Evolutionary conservation across 2,888 invertebrate species (phyloP).

Genomic region (Amblyjoppa proteus): DNA sequence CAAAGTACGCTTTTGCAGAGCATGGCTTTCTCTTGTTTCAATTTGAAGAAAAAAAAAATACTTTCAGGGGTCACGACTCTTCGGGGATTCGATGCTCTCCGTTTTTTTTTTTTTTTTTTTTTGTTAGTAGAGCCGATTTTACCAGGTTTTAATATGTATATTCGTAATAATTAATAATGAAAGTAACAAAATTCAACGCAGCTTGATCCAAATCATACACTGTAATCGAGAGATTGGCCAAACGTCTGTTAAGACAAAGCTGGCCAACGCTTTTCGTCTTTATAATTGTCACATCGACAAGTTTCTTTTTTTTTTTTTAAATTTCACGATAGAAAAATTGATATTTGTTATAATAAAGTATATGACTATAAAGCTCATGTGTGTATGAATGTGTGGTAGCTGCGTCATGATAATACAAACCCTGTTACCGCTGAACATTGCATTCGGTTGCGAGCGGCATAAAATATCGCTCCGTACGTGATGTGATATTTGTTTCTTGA

Average conservation of each 20-base stretch:
- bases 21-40: neutral
- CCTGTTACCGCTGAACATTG: slow-evolving; percentile 83
- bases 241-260: slow-evolving; percentile 30
- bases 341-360: slow-evolving; percentile 18
- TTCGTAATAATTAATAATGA: neutral
- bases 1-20: slow-evolving; percentile 19
- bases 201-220: slow-evolving; percentile 48
- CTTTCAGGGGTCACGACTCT: slow-evolving; percentile 7
- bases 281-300: neutral
- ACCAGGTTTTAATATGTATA: slow-evolving; percentile 14
- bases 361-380: slow-evolving; percentile 62
- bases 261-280: neutral
- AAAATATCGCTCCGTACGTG: slow-evolving; percentile 63
- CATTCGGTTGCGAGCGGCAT: slow-evolving; percentile 80
- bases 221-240: neutral
- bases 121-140: slow-evolving; percentile 41
- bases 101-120: slow-evolving; percentile 19
- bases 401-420: slow-evolving; percentile 84
- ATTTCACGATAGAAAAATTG: slow-evolving; percentile 13
- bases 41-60: neutral
- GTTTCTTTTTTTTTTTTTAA: neutral
- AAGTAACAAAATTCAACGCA: slow-evolving; percentile 20
- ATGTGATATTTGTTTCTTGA: slow-evolving; percentile 76
- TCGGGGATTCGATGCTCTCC: slow-evolving; percentile 20
- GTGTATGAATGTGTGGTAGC: slow-evolving; percentile 79